Evolutionary conservation across 2,888 invertebrate genomes (phyloP).

Genomic region (Phortica magna): DNA sequence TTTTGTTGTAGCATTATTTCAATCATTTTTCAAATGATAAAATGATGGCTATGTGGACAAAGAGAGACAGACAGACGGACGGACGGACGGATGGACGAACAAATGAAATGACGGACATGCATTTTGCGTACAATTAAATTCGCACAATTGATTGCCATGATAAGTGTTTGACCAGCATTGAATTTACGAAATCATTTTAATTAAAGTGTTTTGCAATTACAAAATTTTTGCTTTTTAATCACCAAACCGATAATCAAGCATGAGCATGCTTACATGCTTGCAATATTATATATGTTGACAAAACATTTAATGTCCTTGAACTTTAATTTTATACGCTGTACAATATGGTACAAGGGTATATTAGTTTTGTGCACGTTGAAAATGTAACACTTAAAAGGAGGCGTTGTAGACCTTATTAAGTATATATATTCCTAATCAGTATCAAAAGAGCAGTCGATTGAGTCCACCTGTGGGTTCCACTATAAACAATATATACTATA

Average conservation of each 20-base stretch:
- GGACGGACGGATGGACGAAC: neutral
- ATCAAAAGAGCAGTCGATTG: too few relatives aligned
- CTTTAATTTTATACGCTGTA: too few relatives aligned
- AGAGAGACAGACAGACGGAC: neutral
- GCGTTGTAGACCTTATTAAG: too few relatives aligned
- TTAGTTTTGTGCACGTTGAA: too few relatives aligned
- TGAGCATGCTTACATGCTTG: neutral
- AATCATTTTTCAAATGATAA: neutral
- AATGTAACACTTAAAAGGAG: too few relatives aligned
- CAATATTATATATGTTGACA: neutral
- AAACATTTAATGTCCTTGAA: constrained; percentile 10
- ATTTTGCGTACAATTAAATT: constrained; percentile 13
- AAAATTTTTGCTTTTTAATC: too few relatives aligned
- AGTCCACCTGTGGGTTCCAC: neutral
- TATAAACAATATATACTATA: too few relatives aligned
- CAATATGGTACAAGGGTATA: too few relatives aligned
- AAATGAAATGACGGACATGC: neutral
- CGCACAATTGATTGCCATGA: constrained; percentile 19
- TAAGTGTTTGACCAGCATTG: neutral
- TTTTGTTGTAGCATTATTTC: constrained; percentile 12
- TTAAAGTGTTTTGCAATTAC: neutral
- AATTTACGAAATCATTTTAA: neutral
- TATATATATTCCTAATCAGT: too few relatives aligned
- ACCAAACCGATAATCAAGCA: neutral
- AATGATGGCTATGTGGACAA: neutral